phyloP scores from a whole-genome alignment of 2,888 invertebrate species.

The Boloria selene region DNA sequence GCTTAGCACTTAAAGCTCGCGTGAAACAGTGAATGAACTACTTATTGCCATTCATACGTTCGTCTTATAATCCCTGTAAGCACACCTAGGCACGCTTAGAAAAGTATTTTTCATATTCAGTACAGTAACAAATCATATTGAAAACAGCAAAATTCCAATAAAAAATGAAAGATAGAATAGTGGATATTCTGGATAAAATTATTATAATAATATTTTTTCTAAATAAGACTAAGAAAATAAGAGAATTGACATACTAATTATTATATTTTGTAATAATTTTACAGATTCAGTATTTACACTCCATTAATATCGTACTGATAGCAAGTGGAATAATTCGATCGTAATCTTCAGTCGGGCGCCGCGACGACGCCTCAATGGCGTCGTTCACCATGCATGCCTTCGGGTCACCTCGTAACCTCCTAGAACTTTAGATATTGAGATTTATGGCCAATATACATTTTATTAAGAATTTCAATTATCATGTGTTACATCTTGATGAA shows the following conservation, averaged over 20 bases:
- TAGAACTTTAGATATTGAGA: no score
- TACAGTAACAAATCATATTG: not conserved
- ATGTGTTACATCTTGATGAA: not conserved
- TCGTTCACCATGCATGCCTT: constrained; percentile 1
- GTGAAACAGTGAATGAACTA: constrained; percentile 5
- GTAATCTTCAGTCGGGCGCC: constrained; percentile 29
- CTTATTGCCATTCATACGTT: constrained; percentile 7
- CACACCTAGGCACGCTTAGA: constrained; percentile 4
- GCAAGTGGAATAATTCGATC: constrained; percentile 31
- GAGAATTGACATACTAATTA: not conserved
- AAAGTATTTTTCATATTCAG: not conserved
- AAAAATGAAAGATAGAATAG: not conserved
- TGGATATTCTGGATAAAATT: no score
- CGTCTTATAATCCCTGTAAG: constrained; percentile 11
- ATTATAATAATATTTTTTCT: not conserved
- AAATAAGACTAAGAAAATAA: not conserved
- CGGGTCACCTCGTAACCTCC: not conserved
- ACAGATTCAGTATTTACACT: constrained; percentile 6
- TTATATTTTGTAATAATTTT: constrained; percentile 1
- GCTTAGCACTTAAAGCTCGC: constrained; percentile 15
- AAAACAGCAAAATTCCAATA: not conserved
- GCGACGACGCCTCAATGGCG: constrained; percentile 17
- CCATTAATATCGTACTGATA: constrained; percentile 12
- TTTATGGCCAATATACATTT: not conserved
- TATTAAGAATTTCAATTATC: not conserved